Evolutionary conservation across 2,113 vertebrate genomes (phyloP), one percentile per base, ranked within the genome.

Genomic region (Bombycilla garrulus): DNA sequence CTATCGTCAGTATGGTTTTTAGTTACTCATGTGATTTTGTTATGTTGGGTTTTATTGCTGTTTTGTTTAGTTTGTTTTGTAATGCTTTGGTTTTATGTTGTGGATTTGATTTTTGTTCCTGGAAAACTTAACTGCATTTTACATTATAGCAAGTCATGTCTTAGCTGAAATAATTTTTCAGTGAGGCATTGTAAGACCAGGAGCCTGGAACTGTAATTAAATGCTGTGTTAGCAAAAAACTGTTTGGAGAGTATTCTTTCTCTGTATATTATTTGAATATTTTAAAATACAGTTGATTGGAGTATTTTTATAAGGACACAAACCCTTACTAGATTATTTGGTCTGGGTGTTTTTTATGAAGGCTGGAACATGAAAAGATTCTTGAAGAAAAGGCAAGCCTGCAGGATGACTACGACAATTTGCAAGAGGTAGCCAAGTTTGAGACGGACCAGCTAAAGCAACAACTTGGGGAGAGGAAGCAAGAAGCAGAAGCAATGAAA

Each of bases 361-460:
- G 99, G 90, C 92, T 99, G 87, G 99, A 99, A 94, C 98, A 98
- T 69, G 99, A 99, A 97, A 98, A 98, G 81, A 90, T 99, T 72
- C 98, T 99, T 92, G 98, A 99, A 96, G 98, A 98, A 95, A 98
- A 99, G 92, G 97, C 98, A 72, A 98, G 98, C 42, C 97, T 99
- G 45, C 99, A 99, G 97, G 99, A 99, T 94, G 98, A 98, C 54
- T 99, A 98, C 25, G 99, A 99, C 83, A 98, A 99, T 58, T 96
- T 99, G 76, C 98, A 99, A 92, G 99, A 99, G 77, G 99, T 99
- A 90, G 95, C 98, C 22, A 99, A 99, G 93, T 99, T 99, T 97
- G 99, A 99, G 86, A 97, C 97, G 3, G 99, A 99, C 93, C 98
- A 99, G 73, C 97, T 98, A 78, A 97, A 97, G 67, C 98, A 98